Evolutionary conservation across 2,888 invertebrate species (phyloP), one percentile per base, ranked within the genome.

Genomic region (Nowickia ferox): DNA sequence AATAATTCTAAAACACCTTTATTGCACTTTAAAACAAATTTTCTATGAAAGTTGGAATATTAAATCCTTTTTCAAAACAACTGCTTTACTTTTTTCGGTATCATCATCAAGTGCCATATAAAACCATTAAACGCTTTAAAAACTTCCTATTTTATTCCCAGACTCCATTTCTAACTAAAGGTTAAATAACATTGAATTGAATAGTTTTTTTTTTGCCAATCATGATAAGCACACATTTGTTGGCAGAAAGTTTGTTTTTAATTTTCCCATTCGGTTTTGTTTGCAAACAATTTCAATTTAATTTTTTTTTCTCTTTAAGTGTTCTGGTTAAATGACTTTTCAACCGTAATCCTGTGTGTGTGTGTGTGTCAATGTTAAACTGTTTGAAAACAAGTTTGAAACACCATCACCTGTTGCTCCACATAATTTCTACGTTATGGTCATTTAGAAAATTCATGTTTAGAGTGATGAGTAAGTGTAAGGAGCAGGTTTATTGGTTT

Each of bases 401-500:
- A n/a, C 55, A 66, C n/a, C 11, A 30, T 42, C 68, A 84, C 69
- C 80, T 84, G 75, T 84, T 84, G 84, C 65, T 65, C 75, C 44
- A 76, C 48, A 65, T 75, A 2, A 8, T 75, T 46, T 13, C 48
- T 61, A 75, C 38, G 44, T 55, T 74, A 59, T 81, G 81, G 74
- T 46, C 53, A 68, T 69, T n/a, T 44, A 61, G 51, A 68, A 75
- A 48, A 74, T 81, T 72, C 40, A 48, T 22, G 30, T 63, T 17
- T 30, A 17, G 42, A 19, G 10, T 57, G 55, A 19, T 11, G 30
- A 44, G 19, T 63, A 19, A 15, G 1, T 22, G 11, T 30, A 61
- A 61, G 22, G 61, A 71, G 13, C 9, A 1, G 8, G 10, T 44
- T 9, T 55, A 42, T 53, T n/a, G 59, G 30, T 53, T 75, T 15